Evolutionary conservation across 53 echinoderm and acorn worm species (phyloP), one percentile per base, ranked within the genome.

Genomic region (Arbacia lixula): DNA sequence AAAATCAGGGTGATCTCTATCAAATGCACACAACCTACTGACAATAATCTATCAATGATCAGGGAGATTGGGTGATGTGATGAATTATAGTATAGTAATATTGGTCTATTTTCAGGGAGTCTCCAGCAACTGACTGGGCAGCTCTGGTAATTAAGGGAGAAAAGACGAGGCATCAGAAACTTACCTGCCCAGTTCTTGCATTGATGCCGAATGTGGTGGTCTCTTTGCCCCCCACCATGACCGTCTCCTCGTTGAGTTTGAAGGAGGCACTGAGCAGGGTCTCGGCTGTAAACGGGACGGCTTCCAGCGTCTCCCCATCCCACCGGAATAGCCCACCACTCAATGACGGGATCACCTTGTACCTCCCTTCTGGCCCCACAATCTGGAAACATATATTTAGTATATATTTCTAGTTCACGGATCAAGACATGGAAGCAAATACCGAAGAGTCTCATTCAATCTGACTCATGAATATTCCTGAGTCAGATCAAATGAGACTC

Each of bases 191-290:
- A 8, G 92, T 97, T 53, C 88, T 73, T 33, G 94, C 97, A 76
- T 94, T 97, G 60, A 97, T 90, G 32, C 94, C 97, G 84, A 90
- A 94, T 0, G 97, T 94, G 4, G 82, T 92, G 30, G 87, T 90
- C 85, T 94, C 92, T 42, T 94, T 94, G 21, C 97, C 90, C 11
- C 97, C 97, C 0, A 97, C 94, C 83, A 97, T 87, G 88, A 92
- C 62, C 12, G 85, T 74, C 71, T 97, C 90, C 12, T 88, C 90
- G 51, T 85, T 92, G 17, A 97, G 89, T 66, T 94, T 97, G 88
- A 94, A 97, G 3, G 97, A 97, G 25, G 92, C 83, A 60, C 94
- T 97, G 28, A 97, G 85, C 16, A 97, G 84, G 33, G 85, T 90
- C 25, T 97, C 97, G 2, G 96, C 93, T 31, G 78, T 89, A 84